Conservation (phyloP, 2,113 vertebrate species). For the Ranitomeya imitator region DNA sequence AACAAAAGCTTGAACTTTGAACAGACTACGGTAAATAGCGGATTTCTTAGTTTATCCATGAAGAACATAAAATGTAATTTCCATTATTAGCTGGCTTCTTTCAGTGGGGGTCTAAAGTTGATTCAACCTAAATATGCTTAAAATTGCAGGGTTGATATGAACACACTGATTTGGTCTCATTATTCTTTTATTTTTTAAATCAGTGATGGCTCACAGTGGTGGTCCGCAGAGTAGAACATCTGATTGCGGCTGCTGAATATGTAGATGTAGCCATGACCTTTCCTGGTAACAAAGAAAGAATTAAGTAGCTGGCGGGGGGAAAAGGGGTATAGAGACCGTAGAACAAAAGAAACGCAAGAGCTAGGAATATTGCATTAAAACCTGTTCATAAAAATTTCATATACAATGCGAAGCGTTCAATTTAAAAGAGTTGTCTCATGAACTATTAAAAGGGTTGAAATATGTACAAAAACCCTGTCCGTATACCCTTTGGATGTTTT, state of each 20-base stretch:
- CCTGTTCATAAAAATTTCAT: too few species aligned
- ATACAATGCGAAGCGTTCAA: too few species aligned
- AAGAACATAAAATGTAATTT: slow-evolving; percentile 18
- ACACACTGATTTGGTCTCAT: slow-evolving; percentile 51
- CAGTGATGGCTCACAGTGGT: slow-evolving; percentile 51
- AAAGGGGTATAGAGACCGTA: neutral
- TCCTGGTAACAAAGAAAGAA: slow-evolving; percentile 29
- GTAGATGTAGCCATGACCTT: slow-evolving; percentile 50
- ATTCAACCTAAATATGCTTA: slow-evolving; percentile 36
- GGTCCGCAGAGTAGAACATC: neutral
- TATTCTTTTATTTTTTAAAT: slow-evolving; percentile 9
- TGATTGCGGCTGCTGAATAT: slow-evolving; percentile 50
- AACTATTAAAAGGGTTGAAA: too few species aligned
- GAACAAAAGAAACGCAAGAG: neutral
- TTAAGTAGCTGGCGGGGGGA: neutral
- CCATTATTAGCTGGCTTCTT: slow-evolving; percentile 15
- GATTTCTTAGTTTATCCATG: neutral
- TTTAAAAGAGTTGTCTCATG: too few species aligned
- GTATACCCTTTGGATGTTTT: too few species aligned
- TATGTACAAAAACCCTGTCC: too few species aligned
- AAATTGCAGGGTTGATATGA: slow-evolving; percentile 52
- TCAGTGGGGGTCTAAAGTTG: slow-evolving; percentile 34
- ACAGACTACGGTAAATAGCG: neutral
- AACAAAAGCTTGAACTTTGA: neutral
- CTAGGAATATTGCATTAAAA: too few species aligned